Conservation (phyloP, 1,140 invertebrate species). For the Drosophila subpulchrella region DNA sequence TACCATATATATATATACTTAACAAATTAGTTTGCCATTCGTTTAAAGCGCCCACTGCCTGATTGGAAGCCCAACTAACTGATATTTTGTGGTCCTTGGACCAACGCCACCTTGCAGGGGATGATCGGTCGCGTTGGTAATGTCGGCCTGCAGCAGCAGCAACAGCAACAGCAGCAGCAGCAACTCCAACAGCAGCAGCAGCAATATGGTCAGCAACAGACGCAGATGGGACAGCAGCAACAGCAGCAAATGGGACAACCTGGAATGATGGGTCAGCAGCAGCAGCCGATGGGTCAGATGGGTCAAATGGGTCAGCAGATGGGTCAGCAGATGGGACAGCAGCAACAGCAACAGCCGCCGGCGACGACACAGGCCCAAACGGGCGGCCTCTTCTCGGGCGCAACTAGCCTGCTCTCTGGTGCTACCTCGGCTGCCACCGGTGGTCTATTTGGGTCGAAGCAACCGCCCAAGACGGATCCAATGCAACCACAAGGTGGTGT, state of each 20-base stretch:
- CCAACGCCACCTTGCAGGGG: constrained; percentile 84
- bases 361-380: constrained; percentile 73
- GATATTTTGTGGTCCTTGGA: constrained; percentile 63
- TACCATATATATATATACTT: constrained; percentile 62
- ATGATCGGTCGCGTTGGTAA: constrained; percentile 88
- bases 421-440: constrained; percentile 85
- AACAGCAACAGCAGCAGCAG: constrained; percentile 80
- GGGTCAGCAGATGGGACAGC: constrained; percentile 69
- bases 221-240: constrained; percentile 71
- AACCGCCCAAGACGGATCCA: constrained; percentile 84
- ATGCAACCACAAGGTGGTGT: constrained; percentile 83
- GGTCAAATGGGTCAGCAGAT: constrained; percentile 72
- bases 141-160: constrained; percentile 85
- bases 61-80: constrained; percentile 60
- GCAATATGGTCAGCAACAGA: constrained; percentile 82
- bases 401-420: constrained; percentile 84
- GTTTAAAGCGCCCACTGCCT: constrained; percentile 39
- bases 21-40: constrained; percentile 74
- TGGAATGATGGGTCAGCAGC: constrained; percentile 72
- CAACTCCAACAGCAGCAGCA: constrained; percentile 80
- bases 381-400: constrained; percentile 83
- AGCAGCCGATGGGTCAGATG: constrained; percentile 82
- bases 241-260: constrained; percentile 76
- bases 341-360: constrained; percentile 63
- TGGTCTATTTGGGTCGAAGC: constrained; percentile 84